Conservation (phyloP, 2,888 invertebrate species). For the Pristionchus exspectatus region DNA sequence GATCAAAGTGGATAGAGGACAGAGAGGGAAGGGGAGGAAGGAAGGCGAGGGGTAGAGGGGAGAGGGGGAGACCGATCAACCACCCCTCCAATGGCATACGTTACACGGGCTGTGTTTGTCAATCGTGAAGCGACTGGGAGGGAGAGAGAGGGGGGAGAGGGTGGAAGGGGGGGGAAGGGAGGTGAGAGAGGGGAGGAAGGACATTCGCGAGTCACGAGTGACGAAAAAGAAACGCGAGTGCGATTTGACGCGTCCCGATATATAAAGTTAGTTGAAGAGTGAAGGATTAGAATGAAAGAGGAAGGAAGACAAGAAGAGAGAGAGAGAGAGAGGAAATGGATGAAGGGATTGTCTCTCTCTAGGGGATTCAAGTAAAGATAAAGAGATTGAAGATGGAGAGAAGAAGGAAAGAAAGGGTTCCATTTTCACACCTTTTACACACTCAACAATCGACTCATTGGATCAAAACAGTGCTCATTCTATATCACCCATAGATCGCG, state of each 20-base stretch:
- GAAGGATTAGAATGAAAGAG: neutral
- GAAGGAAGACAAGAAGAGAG: neutral
- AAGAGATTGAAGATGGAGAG: neutral
- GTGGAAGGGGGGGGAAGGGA: neutral
- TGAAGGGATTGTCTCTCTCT: neutral
- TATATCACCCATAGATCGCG: neutral
- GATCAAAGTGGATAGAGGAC: neutral
- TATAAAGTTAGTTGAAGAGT: neutral
- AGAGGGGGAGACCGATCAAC: neutral
- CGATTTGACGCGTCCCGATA: neutral
- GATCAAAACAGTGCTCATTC: neutral
- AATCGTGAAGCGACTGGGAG: neutral
- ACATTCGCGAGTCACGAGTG: no score
- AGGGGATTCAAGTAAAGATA: neutral
- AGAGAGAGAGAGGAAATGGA: neutral
- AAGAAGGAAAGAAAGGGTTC: slow-evolving; percentile 19
- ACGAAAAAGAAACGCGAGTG: neutral
- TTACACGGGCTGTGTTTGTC: slow-evolving; percentile 18
- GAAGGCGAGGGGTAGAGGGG: neutral
- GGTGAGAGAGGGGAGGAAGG: neutral
- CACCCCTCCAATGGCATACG: neutral
- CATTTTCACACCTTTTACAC: neutral
- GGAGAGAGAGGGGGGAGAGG: neutral
- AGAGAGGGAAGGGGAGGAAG: neutral
- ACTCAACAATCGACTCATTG: neutral